A percentile compares a stretch with the other conserved stretches of the same genome.
phyloP scores from a whole-genome alignment of 2,888 invertebrate genomes.

The Habrosyne pyritoides region DNA sequence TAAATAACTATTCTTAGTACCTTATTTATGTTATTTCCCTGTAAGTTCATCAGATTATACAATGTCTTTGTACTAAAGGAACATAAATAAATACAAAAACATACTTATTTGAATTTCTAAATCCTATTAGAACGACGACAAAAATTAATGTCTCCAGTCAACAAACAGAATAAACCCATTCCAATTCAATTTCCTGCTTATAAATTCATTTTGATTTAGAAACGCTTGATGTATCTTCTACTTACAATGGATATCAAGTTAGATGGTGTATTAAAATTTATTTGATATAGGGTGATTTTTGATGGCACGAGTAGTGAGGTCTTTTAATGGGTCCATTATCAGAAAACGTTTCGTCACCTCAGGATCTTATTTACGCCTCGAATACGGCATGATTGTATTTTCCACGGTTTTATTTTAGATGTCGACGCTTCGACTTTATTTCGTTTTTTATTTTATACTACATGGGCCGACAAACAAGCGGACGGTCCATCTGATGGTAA shows the following conservation, averaged over 20 bases:
- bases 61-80: too few relatives aligned
- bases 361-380: conserved; percentile 44
- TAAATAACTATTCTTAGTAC: conserved; percentile 13
- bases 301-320: conserved; percentile 25
- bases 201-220: conserved; percentile 9
- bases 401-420: conserved; percentile 24
- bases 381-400: conserved; percentile 42
- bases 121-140: conserved; percentile 9
- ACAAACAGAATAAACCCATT: conserved; percentile 7
- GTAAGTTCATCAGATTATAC: too few relatives aligned
- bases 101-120: not conserved
- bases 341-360: conserved; percentile 54
- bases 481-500: too few relatives aligned
- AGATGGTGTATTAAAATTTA: conserved; percentile 23
- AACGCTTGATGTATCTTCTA: conserved; percentile 10
- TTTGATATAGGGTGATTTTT: conserved; percentile 15
- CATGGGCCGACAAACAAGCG: too few relatives aligned
- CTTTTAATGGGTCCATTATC: conserved; percentile 49
- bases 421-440: conserved; percentile 20
- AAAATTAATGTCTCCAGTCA: conserved; percentile 15
- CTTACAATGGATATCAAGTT: conserved; percentile 11
- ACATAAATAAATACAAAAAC: not conserved
- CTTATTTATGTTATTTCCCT: too few relatives aligned
- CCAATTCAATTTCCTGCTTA: conserved; percentile 15
- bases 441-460: too few relatives aligned